Conservation (phyloP, 1,140 invertebrate species). For the Acromyrmex charruanus region DNA sequence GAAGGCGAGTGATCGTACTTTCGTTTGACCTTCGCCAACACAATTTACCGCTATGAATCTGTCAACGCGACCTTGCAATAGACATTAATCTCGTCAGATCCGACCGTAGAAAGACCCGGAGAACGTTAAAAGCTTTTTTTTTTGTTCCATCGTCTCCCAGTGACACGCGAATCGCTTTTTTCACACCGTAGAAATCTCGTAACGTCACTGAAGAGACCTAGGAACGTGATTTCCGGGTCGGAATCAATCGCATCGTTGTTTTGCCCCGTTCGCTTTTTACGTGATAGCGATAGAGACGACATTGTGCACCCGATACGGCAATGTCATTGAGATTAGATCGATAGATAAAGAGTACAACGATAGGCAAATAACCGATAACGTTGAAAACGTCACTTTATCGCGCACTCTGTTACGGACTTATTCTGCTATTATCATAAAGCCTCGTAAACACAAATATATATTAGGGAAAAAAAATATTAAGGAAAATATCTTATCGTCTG, state of each 20-base stretch:
- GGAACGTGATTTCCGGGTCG: constrained; percentile 43
- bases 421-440: constrained; percentile 21
- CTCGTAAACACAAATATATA: constrained; percentile 27
- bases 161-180: constrained; percentile 38
- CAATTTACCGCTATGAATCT: constrained; percentile 68
- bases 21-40: constrained; percentile 63
- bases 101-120: constrained; percentile 17
- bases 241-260: constrained; percentile 59
- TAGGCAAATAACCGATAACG: constrained; percentile 63
- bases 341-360: constrained; percentile 42
- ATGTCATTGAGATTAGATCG: constrained; percentile 67
- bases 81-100: constrained; percentile 62
- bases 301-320: constrained; percentile 60
- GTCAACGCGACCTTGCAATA: constrained; percentile 62
- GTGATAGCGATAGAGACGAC: constrained; percentile 52
- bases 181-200: constrained; percentile 28
- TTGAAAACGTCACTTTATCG: constrained; percentile 31
- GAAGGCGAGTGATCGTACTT: constrained; percentile 54
- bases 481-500: constrained; percentile 11
- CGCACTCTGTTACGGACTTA: not conserved
- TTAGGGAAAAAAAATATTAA: constrained; percentile 26
- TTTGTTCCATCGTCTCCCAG: not conserved
- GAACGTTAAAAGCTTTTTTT: constrained; percentile 55
- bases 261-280: constrained; percentile 27
- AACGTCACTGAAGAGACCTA: not conserved